Base-by-base conservation (phyloP, 2,888 invertebrate species). In the Agrotis clavis region DNA sequence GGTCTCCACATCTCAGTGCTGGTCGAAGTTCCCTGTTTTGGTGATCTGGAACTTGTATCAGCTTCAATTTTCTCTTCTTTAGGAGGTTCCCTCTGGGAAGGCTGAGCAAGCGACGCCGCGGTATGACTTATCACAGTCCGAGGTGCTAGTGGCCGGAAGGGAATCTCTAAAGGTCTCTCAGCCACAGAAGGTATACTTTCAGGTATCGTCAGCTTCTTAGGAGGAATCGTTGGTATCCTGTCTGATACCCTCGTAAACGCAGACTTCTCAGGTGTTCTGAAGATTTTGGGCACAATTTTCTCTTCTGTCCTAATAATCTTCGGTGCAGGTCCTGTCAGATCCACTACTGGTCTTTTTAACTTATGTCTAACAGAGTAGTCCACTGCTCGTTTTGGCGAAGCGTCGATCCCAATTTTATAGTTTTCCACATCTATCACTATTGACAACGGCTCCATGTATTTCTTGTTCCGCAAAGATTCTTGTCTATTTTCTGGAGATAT, bases 381-480 rank as follows among this genome's bases (percentile, higher is more conserved):
- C 0, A 96, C 93, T 0, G 96, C 95, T 68, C 96, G 87, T 88
- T 96, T 96, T 0, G 96, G 96, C 0, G 96, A 96, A 4, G 96
- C 95, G 62, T 96, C 96, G 30, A 95, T 95, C 0, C 95, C 95
- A 53, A 96, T 96, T 83, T 95, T 95, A 77, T 96, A 96, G 77
- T 96, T 96, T 77, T 96, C 96, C 2, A 96, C 96, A 68, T 96
- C 96, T 67, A 96, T 96, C 0, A 96, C 94, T 79, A 96, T 96
- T 0, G 96, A 96, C 30, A 96, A 77, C 0, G 96, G 96, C 79
- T 96, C 96, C 94, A 95, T 95, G 11, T 91, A 91, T 74, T 93
- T 95, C 72, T 94, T 95, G 65, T 89, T 91, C 70, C 91, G 90
- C 45, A 93, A 74, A 16, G 91, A 85, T 69, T 95, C 95, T 81